phyloP scores from a whole-genome alignment of 2,888 invertebrate species.

The Listrodromus nycthemerus region DNA sequence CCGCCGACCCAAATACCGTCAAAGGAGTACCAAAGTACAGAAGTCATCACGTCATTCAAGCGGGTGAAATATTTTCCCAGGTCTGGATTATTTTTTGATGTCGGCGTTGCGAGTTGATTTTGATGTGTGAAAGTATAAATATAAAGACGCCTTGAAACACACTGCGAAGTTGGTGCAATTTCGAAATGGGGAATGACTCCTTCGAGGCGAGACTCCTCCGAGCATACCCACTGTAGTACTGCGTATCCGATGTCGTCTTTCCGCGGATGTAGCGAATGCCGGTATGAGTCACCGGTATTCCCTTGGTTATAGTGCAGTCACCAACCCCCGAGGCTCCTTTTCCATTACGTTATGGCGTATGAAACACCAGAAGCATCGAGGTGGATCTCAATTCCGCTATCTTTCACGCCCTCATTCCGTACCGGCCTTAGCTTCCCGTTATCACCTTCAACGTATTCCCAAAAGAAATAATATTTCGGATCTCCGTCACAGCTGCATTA shows the following conservation, averaged over 20 bases:
- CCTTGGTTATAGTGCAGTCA: conserved; percentile 34
- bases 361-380: conserved; percentile 45
- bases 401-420: conserved; percentile 4
- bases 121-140: background rate
- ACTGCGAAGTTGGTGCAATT: conserved; percentile 1
- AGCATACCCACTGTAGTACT: conserved; percentile 47
- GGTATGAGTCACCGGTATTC: conserved; percentile 41
- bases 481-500: conserved; percentile 24
- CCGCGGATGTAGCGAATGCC: conserved; percentile 42
- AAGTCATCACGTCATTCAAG: background rate
- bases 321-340: conserved; percentile 64
- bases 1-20: too few relatives aligned
- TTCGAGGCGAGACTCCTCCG: conserved; percentile 46
- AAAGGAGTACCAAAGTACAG: too few relatives aligned
- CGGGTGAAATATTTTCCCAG: background rate
- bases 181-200: conserved; percentile 47
- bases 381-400: conserved; percentile 40
- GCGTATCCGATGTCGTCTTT: conserved; percentile 51
- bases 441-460: conserved; percentile 53
- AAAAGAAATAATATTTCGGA: conserved; percentile 59
- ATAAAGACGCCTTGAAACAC: background rate
- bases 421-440: background rate
- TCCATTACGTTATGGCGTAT: conserved; percentile 67
- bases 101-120: background rate
- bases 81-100: background rate